Percentiles rank a stretch among this genome's conserved stretches.
phyloP scores from a whole-genome alignment of 2,888 invertebrate species.

The Pachydiplax longipennis region DNA sequence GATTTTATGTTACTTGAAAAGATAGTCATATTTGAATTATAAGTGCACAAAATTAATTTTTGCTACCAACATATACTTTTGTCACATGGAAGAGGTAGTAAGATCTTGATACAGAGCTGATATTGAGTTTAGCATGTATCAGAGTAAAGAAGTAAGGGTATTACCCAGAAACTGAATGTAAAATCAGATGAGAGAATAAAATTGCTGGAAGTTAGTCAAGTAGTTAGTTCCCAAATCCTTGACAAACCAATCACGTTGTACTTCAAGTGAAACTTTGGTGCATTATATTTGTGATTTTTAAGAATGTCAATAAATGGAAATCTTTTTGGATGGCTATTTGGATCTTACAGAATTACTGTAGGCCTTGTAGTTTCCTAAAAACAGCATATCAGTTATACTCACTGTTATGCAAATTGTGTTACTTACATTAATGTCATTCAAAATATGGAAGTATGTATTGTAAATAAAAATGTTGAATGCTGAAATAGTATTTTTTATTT shows the following conservation, averaged over 20 bases:
- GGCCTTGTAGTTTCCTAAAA: not conserved
- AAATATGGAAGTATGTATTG: not conserved
- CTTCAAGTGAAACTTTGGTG: not conserved
- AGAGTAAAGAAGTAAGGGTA: not conserved
- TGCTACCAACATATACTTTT: not conserved
- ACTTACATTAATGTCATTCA: not conserved
- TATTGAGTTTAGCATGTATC: not conserved
- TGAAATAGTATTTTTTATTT: constrained; percentile 49
- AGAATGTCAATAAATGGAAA: not conserved
- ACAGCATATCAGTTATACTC: not conserved
- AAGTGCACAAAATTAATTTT: constrained; percentile 15
- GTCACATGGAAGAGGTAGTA: not conserved
- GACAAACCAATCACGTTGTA: not conserved
- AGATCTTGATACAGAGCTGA: not conserved
- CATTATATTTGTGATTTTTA: not conserved
- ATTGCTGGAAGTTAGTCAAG: not conserved
- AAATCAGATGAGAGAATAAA: not conserved
- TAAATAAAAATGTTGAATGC: constrained; percentile 26
- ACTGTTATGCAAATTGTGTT: not conserved
- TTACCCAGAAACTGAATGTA: not conserved
- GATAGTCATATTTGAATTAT: not conserved
- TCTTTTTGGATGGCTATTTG: not conserved
- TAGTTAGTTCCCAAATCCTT: not conserved
- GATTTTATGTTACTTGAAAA: not conserved
- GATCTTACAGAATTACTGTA: not conserved